Conservation (phyloP, 2,888 invertebrate species). For the Barypeithes pellucidus region DNA sequence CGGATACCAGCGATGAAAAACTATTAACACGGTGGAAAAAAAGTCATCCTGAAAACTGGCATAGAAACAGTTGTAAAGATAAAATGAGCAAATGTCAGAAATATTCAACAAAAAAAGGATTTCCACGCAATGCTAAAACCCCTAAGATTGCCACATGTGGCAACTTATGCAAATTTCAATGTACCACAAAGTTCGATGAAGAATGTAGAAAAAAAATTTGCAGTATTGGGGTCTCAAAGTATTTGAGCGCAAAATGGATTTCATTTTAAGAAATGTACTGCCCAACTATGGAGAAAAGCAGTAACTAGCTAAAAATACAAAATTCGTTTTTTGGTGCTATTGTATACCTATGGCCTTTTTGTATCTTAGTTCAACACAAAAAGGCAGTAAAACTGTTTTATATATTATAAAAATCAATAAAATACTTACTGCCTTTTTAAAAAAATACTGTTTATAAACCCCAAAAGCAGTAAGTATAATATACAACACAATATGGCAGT, state of each 20-base stretch:
- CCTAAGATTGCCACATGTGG: constrained; percentile 15
- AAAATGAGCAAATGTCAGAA: constrained; percentile 3
- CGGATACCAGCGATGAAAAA: background rate
- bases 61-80: background rate
- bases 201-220: constrained; percentile 19
- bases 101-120: background rate
- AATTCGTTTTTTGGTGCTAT: too few relatives aligned
- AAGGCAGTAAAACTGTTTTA: too few relatives aligned
- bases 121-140: background rate
- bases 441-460: too few relatives aligned
- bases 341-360: too few relatives aligned
- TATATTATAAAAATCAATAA: too few relatives aligned
- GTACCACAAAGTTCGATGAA: constrained; percentile 20
- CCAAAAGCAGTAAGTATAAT: too few relatives aligned
- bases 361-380: too few relatives aligned
- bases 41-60: background rate
- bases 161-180: constrained; percentile 28
- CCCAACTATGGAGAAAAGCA: too few relatives aligned
- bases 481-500: too few relatives aligned
- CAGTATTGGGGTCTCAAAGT: constrained; percentile 23
- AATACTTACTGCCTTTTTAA: too few relatives aligned
- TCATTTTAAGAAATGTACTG: constrained; percentile 2
- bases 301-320: too few relatives aligned
- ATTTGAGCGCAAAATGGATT: constrained; percentile 20
- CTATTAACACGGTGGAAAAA: background rate